A percentile compares a stretch with the other conserved stretches of the same genome.
Conservation (phyloP, 2,113 vertebrate genomes). For the Aleadryas rufinucha region DNA sequence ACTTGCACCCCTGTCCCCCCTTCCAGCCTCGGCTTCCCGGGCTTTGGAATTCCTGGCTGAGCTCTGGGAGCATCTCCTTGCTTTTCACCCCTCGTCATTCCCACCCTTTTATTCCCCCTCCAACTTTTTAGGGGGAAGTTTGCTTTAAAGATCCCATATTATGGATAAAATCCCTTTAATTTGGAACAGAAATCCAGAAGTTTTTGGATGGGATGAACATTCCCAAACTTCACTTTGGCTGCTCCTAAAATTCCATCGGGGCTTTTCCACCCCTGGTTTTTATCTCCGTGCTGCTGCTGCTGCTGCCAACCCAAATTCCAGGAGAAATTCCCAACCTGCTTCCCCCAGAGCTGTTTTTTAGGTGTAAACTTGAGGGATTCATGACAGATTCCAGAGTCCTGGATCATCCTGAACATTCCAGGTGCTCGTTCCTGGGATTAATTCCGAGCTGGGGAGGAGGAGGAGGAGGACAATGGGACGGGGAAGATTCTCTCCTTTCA, state of each 20-base stretch:
- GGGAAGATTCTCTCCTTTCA: constrained; percentile 20
- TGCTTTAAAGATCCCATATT: fast-evolving
- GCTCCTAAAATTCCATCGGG: fast-evolving
- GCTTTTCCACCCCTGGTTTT: fast-evolving
- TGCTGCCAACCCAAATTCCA: not conserved
- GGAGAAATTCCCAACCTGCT: not conserved
- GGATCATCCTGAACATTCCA: not conserved
- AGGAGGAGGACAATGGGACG: not conserved
- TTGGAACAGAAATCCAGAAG: not conserved
- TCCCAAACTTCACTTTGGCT: not conserved
- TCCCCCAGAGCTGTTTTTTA: not conserved
- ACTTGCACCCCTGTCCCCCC: not conserved
- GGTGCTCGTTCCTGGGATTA: not conserved
- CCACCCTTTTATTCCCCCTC: not conserved
- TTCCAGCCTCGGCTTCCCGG: not conserved
- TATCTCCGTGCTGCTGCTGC: not conserved
- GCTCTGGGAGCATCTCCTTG: not conserved
- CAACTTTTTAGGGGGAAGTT: not conserved
- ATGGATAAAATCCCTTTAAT: not conserved
- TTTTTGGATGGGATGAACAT: not conserved
- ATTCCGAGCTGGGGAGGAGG: constrained; percentile 13
- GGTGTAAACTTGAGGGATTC: not conserved
- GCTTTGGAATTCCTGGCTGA: not conserved
- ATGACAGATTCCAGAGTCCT: constrained; percentile 31
- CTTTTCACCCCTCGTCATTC: not conserved